Conservation (phyloP, 2,888 invertebrate species). For the Amphimallon solstitiale region DNA sequence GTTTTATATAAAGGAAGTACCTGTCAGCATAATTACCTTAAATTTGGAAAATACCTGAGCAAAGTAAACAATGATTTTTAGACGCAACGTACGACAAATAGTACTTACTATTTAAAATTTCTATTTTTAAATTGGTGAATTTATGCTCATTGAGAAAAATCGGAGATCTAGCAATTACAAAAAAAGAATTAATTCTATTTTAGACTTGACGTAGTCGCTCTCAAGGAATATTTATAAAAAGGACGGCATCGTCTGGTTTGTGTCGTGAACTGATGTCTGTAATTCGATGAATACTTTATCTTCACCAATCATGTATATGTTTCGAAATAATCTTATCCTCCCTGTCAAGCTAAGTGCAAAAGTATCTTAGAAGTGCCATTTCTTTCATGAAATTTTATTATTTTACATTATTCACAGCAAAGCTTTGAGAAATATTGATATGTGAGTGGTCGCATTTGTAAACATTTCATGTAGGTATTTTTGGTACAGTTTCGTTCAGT, state of each 20-base stretch:
- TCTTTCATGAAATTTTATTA: constrained; percentile 26
- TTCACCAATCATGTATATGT: constrained; percentile 56
- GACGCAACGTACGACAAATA: no score
- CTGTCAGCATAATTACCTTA: no score
- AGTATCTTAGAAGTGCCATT: constrained; percentile 49
- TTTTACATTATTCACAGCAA: constrained; percentile 14
- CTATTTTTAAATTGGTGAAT: no score
- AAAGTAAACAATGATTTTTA: no score
- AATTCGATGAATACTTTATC: constrained; percentile 59
- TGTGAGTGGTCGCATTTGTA: constrained; percentile 6
- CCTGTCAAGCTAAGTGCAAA: constrained; percentile 57
- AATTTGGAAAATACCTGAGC: no score
- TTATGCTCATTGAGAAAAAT: background rate
- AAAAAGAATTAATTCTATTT: constrained; percentile 32
- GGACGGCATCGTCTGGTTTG: constrained; percentile 50
- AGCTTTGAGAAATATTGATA: constrained; percentile 26
- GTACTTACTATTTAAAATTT: no score
- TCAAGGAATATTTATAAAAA: constrained; percentile 28
- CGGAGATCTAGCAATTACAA: constrained; percentile 14
- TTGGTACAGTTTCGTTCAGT: constrained; percentile 18
- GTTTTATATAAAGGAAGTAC: no score
- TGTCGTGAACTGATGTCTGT: constrained; percentile 53
- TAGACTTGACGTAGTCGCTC: constrained; percentile 18
- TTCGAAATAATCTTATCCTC: constrained; percentile 54
- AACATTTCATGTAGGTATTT: constrained; percentile 30